A percentile compares a stretch with the other conserved stretches of the same genome.
phyloP scores from a whole-genome alignment of 2,113 vertebrate species.

The Bos indicus region DNA sequence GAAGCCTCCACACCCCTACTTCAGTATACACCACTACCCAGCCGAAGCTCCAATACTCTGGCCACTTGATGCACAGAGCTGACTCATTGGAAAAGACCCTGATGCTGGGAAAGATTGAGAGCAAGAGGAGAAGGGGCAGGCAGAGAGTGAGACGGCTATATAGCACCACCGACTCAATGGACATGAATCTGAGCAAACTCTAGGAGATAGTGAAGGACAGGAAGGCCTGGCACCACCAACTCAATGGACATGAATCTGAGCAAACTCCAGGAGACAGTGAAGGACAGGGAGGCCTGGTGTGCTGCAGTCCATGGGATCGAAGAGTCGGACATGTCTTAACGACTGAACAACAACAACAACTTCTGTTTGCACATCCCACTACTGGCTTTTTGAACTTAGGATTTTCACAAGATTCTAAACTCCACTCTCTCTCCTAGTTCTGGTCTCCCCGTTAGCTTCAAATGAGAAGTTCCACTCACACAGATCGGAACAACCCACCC shows the following conservation, averaged over 20 bases:
- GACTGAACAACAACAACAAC: neutral
- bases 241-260: neutral
- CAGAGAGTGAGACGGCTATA: neutral
- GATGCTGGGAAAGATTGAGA: neutral
- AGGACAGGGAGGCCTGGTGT: neutral
- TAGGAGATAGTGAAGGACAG: neutral
- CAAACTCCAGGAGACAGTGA: neutral
- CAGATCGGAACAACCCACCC: neutral
- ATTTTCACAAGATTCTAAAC: neutral
- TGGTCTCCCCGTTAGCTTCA: neutral
- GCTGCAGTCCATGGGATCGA: neutral
- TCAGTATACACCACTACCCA: neutral
- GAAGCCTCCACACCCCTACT: neutral
- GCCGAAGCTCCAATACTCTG: neutral
- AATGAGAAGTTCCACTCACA: neutral
- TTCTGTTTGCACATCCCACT: neutral
- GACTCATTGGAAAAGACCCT: neutral
- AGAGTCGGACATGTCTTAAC: neutral
- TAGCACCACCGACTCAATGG: neutral
- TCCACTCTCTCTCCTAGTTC: neutral
- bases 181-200: neutral
- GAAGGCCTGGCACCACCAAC: neutral
- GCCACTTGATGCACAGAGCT: neutral
- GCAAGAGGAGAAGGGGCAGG: neutral
- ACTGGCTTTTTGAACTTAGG: neutral